These are phyloP conservation scores for Drosophila subquinaria DNA, from an alignment of 2,888 invertebrate species.

Conservation along the genomic window DNA sequence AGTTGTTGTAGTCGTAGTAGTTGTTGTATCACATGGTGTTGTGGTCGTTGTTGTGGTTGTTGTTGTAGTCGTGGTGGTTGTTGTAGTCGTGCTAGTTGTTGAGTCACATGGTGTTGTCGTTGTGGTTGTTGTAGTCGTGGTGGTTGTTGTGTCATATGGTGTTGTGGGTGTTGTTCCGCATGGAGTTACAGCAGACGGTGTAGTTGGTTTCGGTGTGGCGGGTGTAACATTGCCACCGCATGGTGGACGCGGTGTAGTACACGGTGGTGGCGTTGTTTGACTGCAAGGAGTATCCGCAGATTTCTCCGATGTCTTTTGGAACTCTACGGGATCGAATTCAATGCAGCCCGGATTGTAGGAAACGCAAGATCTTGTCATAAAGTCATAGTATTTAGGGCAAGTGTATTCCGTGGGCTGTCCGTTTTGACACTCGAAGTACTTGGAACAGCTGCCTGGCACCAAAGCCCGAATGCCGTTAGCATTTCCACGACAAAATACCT, in stretches of 20 bases:
- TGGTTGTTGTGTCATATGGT: conserved; percentile 4
- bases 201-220: conserved; percentile 26
- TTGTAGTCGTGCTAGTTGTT: conserved; percentile 20
- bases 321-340: conserved; percentile 22
- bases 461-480: conserved; percentile 67
- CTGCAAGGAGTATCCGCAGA: conserved; percentile 22
- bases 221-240: conserved; percentile 28
- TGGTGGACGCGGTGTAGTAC: conserved; percentile 38
- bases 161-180: conserved; percentile 6
- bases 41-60: neutral
- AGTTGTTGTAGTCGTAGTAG: conserved; percentile 6
- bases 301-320: neutral
- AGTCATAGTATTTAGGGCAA: conserved; percentile 66
- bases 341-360: conserved; percentile 64
- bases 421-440: conserved; percentile 74
- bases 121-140: conserved; percentile 4
- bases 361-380: conserved; percentile 65
- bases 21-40: neutral
- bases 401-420: conserved; percentile 52
- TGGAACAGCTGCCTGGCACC: conserved; percentile 77
- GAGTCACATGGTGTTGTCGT: conserved; percentile 1
- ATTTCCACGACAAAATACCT: conserved; percentile 69
- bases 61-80: conserved; percentile 16
- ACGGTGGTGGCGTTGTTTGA: conserved; percentile 28
- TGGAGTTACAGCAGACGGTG: conserved; percentile 2